phyloP scores from a whole-genome alignment of 2,113 vertebrate species.

The Montifringilla adamsi region DNA sequence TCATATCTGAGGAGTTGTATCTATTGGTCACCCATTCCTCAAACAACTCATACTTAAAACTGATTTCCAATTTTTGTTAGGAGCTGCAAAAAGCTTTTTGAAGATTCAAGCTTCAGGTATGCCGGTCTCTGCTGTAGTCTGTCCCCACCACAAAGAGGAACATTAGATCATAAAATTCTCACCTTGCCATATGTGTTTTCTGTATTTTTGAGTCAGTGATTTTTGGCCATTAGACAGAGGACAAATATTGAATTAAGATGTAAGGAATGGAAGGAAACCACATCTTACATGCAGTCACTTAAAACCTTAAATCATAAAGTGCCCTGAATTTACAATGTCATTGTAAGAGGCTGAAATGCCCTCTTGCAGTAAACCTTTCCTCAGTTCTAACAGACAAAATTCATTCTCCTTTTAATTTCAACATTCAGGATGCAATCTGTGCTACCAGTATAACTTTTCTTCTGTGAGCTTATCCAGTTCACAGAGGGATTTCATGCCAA shows the following conservation, averaged over 20 bases:
- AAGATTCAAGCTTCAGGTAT: background rate
- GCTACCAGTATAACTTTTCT: background rate
- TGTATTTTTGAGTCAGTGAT: background rate
- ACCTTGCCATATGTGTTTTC: background rate
- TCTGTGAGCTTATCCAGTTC: background rate
- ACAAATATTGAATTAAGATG: background rate
- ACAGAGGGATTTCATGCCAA: background rate
- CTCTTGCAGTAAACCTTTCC: background rate
- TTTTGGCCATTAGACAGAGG: background rate
- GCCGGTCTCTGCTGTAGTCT: background rate
- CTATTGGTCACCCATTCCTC: background rate
- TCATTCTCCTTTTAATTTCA: background rate
- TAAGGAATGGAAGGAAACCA: background rate
- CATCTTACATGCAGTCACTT: background rate
- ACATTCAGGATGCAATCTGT: background rate
- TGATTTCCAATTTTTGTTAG: background rate
- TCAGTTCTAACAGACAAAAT: background rate
- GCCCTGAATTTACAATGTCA: accelerated
- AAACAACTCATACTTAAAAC: background rate
- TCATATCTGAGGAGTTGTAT: background rate
- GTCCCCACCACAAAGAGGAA: background rate
- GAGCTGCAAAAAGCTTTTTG: accelerated
- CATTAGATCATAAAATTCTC: background rate
- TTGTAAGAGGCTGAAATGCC: background rate
- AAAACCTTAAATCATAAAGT: background rate